These are phyloP conservation scores for Coccyzus lansbergi DNA, from an alignment of 2,797 vertebrate genomes.

Conservation along the genomic window DNA sequence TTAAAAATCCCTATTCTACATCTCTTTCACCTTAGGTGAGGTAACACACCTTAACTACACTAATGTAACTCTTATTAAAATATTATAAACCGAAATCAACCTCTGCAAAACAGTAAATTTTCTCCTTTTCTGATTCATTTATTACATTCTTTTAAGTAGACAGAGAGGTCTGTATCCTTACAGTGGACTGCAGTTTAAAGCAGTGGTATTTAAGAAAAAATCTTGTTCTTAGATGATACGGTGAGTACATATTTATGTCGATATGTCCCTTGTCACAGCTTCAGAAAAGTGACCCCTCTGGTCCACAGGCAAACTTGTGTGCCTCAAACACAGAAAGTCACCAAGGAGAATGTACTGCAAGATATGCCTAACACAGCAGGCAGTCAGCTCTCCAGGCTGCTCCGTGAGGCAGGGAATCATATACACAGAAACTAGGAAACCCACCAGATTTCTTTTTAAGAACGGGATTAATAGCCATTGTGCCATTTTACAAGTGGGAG, in stretches of 20 bases:
- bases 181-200: not conserved
- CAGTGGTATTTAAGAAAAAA: not conserved
- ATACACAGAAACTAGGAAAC: not conserved
- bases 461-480: not conserved
- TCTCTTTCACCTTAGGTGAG: slow-evolving; percentile 31
- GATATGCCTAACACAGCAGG: not conserved
- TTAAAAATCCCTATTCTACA: not conserved
- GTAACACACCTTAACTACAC: not conserved
- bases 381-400: not conserved
- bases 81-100: not conserved
- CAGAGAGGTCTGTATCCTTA: not conserved
- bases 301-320: not conserved
- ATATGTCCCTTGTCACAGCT: not conserved
- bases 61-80: not conserved
- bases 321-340: not conserved
- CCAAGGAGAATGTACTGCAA: not conserved
- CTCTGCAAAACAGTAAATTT: not conserved
- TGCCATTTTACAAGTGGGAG: not conserved
- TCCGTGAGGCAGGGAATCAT: not conserved
- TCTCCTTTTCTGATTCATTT: not conserved
- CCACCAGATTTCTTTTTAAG: not conserved
- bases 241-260: not conserved
- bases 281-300: not conserved
- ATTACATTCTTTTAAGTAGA: not conserved
- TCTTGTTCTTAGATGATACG: not conserved